These are phyloP conservation scores for Prunella strophiata DNA, from an alignment of 2,797 vertebrate genomes.

Conservation along the genomic window DNA sequence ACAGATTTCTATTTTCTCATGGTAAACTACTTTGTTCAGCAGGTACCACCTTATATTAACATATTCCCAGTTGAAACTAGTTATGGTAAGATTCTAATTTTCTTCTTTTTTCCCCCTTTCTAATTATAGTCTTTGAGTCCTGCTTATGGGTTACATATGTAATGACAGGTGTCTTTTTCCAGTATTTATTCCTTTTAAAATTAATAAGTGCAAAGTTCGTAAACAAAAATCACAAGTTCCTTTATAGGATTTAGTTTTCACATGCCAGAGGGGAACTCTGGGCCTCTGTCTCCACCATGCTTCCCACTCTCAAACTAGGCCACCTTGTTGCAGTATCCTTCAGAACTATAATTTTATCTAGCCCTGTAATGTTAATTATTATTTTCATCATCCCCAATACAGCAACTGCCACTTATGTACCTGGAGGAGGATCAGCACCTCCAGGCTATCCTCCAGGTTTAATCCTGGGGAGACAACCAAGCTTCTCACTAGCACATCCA, in stretches of 20 bases:
- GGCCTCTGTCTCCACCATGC: not conserved
- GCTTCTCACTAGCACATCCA: not conserved
- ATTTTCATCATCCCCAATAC: not conserved
- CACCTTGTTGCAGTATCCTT: not conserved
- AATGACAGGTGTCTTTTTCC: not conserved
- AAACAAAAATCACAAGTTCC: not conserved
- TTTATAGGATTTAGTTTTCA: not conserved
- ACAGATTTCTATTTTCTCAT: not conserved
- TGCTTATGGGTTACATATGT: not conserved
- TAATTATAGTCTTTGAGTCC: not conserved
- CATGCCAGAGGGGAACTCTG: not conserved
- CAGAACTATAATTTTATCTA: conserved; percentile 8
- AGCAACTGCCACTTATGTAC: not conserved
- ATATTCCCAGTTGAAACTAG: not conserved
- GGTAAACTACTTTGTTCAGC: not conserved
- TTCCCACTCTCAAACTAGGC: not conserved
- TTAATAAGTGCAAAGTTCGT: not conserved
- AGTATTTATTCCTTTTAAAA: not conserved
- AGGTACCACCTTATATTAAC: not conserved
- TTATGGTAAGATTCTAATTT: not conserved
- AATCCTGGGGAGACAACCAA: not conserved
- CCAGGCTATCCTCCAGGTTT: not conserved
- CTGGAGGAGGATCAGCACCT: not conserved
- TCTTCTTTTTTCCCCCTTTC: not conserved
- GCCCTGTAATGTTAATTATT: conserved; percentile 6